Percentiles rank a stretch among this genome's conserved stretches.
phyloP scores from a whole-genome alignment of 2,113 vertebrate genomes.

The Oenanthe melanoleuca region DNA sequence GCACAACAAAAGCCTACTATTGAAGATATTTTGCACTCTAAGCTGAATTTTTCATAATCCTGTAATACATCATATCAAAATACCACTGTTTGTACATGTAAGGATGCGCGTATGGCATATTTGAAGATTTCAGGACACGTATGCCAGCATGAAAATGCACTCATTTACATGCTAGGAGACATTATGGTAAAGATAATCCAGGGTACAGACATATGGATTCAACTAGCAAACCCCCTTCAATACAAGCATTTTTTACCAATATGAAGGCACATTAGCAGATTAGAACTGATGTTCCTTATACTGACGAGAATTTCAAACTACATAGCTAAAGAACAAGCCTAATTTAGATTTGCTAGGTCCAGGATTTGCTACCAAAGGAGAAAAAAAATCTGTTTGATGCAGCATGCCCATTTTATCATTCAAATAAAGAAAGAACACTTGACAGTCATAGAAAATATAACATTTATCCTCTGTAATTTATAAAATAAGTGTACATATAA shows the following conservation, averaged over 20 bases:
- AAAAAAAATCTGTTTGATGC: conserved; percentile 36
- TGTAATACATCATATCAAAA: not conserved
- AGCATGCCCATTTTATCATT: not conserved
- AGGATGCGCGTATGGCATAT: not conserved
- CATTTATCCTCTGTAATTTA: conserved; percentile 36
- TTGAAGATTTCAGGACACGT: conserved; percentile 1
- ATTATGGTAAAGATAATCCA: conserved; percentile 20
- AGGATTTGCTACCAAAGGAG: conserved; percentile 18
- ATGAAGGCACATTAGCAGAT: not conserved
- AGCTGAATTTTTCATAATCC: not conserved
- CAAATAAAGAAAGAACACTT: conserved; percentile 16
- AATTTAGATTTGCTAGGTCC: not conserved
- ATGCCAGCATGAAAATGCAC: conserved; percentile 19
- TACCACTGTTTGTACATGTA: not conserved
- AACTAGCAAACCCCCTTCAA: not conserved
- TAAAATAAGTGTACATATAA: conserved; percentile 45
- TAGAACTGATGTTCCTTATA: not conserved
- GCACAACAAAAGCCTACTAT: not conserved
- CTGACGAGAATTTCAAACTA: not conserved
- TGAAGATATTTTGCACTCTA: not conserved
- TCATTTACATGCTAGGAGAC: conserved; percentile 20
- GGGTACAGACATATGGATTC: conserved; percentile 1
- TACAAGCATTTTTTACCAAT: not conserved
- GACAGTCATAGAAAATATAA: not conserved
- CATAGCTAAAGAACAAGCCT: not conserved